phyloP scores from a whole-genome alignment of 2,888 invertebrate species.

The Crocallis elinguaria region DNA sequence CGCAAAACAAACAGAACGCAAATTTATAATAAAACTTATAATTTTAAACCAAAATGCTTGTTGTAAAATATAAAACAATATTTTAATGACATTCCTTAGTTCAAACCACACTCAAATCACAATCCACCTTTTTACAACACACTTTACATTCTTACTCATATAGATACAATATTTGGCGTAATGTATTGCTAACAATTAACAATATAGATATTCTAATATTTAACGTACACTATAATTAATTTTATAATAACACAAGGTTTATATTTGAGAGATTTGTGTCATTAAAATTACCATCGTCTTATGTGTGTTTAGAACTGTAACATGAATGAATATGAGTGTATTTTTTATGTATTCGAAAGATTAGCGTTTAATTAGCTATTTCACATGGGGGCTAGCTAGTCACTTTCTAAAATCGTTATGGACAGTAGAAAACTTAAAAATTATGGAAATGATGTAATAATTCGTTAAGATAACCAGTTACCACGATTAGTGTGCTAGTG shows the following conservation, averaged over 20 bases:
- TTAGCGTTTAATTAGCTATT: no score
- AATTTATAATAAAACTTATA: conserved; percentile 2
- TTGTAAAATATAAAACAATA: background rate
- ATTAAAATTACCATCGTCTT: background rate
- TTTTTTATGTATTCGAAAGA: background rate
- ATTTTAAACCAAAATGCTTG: conserved; percentile 22
- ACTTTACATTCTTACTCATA: background rate
- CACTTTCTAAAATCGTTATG: no score
- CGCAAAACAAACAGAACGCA: conserved; percentile 20
- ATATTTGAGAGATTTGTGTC: background rate
- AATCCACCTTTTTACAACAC: conserved; percentile 3
- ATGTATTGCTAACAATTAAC: conserved; percentile 52
- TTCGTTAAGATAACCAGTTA: no score
- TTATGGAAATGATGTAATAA: no score
- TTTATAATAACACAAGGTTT: background rate
- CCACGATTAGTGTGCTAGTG: no score
- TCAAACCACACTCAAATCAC: background rate
- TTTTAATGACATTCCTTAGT: background rate
- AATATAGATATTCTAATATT: background rate
- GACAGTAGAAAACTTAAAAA: no score
- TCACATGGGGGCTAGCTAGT: no score
- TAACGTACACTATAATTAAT: background rate
- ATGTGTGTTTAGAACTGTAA: background rate
- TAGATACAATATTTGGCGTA: conserved; percentile 55
- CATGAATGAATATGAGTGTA: background rate